phyloP scores from a whole-genome alignment of 2,113 vertebrate genomes.

The Rhombomys opimus region DNA sequence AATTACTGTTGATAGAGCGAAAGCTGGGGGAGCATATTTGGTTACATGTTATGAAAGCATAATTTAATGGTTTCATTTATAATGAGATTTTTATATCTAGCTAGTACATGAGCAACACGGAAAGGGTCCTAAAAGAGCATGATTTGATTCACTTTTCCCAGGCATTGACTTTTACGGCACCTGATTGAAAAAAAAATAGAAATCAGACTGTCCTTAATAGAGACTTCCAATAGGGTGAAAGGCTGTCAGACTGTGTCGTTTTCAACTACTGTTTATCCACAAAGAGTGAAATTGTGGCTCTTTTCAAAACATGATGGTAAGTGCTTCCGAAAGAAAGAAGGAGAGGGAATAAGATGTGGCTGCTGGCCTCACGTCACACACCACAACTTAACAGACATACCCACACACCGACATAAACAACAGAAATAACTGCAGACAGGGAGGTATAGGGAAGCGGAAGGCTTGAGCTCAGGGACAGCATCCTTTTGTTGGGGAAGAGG shows the following conservation, averaged over 20 bases:
- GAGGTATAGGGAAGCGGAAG: neutral
- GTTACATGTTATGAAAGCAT: conserved; percentile 67
- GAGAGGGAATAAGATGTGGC: neutral
- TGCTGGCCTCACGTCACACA: neutral
- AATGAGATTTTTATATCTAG: conserved; percentile 61
- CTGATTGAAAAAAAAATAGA: neutral
- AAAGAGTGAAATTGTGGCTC: neutral
- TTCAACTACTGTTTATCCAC: conserved; percentile 5
- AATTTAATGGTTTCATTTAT: conserved; percentile 65
- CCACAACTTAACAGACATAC: neutral
- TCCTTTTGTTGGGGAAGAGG: neutral
- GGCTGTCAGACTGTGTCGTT: neutral
- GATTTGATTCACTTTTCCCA: conserved; percentile 50
- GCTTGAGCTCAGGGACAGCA: neutral
- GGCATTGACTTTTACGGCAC: conserved; percentile 39
- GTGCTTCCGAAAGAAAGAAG: conserved; percentile 22
- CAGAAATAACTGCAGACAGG: neutral
- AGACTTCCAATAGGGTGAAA: neutral
- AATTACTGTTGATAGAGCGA: conserved; percentile 74
- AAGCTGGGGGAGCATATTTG: conserved; percentile 16
- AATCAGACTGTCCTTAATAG: conserved; percentile 6
- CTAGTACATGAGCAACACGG: conserved; percentile 22
- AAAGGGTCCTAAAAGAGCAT: neutral
- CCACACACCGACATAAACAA: neutral
- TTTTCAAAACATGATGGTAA: conserved; percentile 33